Evolutionary conservation across 2,797 vertebrate genomes (phyloP).

Genomic region (Silurus lanzhouensis): DNA sequence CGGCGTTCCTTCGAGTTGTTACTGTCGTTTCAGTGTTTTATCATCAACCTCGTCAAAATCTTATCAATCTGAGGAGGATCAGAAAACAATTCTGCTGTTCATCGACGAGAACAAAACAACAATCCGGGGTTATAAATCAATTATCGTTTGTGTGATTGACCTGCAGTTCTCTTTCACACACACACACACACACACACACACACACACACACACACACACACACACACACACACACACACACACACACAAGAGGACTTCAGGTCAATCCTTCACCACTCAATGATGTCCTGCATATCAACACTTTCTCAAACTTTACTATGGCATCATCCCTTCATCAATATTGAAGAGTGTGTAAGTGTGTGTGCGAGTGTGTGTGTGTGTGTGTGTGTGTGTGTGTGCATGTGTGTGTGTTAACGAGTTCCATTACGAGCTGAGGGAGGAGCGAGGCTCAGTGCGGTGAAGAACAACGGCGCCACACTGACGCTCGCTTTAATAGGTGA

Average conservation of each 20-base stretch:
- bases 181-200: not conserved
- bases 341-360: conserved; percentile 62
- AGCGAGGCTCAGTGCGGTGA: conserved; percentile 46
- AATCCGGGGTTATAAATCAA: conserved; percentile 10
- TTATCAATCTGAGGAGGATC: not conserved
- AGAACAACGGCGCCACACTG: conserved; percentile 51
- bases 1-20: not conserved
- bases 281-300: conserved; percentile 47
- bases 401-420: conserved; percentile 74
- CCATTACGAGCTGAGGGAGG: conserved; percentile 79
- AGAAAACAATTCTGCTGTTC: not conserved
- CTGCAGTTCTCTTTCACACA: not conserved
- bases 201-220: not conserved
- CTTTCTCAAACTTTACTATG: conserved; percentile 57
- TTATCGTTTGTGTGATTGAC: not conserved
- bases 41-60: conserved; percentile 6
- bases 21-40: conserved; percentile 1
- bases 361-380: conserved; percentile 34
- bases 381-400: conserved; percentile 60
- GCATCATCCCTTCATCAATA: conserved; percentile 74
- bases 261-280: conserved; percentile 20
- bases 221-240: conserved; percentile 18
- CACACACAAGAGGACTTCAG: not conserved
- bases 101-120: not conserved
- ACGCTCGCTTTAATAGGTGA: conserved; percentile 52